Base-by-base conservation (phyloP, 2,113 vertebrate species). In the Carlito syrichta region DNA sequence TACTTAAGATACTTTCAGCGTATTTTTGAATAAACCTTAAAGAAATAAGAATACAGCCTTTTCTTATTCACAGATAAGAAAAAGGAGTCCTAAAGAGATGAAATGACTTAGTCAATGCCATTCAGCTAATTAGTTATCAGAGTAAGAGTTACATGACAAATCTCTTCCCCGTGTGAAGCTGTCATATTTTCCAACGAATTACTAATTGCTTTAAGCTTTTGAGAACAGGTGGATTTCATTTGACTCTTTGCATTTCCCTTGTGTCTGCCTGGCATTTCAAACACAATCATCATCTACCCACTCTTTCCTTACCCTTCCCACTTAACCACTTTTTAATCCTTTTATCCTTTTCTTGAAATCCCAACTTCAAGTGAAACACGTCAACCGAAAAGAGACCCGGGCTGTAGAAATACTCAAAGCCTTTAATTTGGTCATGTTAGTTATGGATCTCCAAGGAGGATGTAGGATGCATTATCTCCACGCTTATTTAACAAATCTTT, bases 21-120 rank as follows among this genome's bases (percentile, higher is more conserved):
- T 94, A 50, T 43, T 78, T 93, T 60, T 20, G 4, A 68, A 74
- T 17, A 73, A 40, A 50, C 0, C 9, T 73, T 56, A 7, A 8
- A 93, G 43, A 95, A 94, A 89, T 84, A 66, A 88, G 19, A 43
- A 79, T 79, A 81, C 89, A 94, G 71, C 7, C 5, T 78, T 45
- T 58, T 83, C 56, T 97, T 69, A 88, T 92, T 95, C 63, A 90
- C 38, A 90, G 23, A 83, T 45, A 17, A 86, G n/a, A 40, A 52
- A 95, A 94, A 90, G 45, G 63, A 88, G 88, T 66, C 35, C 40
- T 35, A 79, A 54, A 45, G 56, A 97, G 69, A 84, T 54, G 19
- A 88, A 38, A 52, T 90, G 7, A 60, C 25, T 93, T 93, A 16
- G 30, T 89, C 22, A 74, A 7, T 81, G 19, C 2, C 14, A 66